Evolutionary conservation across 2,888 invertebrate genomes (phyloP).

Genomic region (Anthoptus insignis): DNA sequence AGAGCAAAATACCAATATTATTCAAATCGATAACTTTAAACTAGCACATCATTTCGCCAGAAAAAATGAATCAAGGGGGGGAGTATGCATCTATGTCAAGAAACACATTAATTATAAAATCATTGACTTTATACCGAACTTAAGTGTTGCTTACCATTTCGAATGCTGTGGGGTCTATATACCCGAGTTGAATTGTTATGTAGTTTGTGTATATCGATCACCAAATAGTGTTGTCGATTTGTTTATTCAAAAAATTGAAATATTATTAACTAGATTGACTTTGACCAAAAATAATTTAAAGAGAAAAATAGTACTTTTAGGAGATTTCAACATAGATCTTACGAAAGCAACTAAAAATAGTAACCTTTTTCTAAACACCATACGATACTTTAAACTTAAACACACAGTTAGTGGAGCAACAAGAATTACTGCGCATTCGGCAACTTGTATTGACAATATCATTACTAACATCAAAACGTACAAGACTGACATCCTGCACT

Average conservation of each 20-base stretch:
- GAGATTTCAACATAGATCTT: neutral
- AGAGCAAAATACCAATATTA: neutral
- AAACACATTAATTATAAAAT: neutral
- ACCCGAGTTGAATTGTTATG: neutral
- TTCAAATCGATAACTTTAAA: conserved; percentile 3
- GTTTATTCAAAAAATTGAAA: neutral
- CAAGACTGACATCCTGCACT: neutral
- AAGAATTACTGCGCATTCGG: neutral
- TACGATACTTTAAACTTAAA: conserved; percentile 1
- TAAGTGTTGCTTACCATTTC: neutral
- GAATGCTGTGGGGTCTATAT: neutral
- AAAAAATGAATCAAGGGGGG: conserved; percentile 1
- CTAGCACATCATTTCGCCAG: neutral
- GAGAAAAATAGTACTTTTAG: neutral
- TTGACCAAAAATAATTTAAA: neutral
- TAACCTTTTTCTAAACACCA: neutral
- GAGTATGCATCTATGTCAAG: neutral
- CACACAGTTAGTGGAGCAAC: neutral
- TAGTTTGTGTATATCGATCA: neutral
- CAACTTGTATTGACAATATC: neutral
- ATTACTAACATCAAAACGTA: neutral
- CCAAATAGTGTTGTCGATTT: neutral
- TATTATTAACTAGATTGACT: neutral
- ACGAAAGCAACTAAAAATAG: neutral
- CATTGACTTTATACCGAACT: neutral